Base-by-base conservation (phyloP, 2,888 invertebrate genomes). In the Hydraecia micacea region DNA sequence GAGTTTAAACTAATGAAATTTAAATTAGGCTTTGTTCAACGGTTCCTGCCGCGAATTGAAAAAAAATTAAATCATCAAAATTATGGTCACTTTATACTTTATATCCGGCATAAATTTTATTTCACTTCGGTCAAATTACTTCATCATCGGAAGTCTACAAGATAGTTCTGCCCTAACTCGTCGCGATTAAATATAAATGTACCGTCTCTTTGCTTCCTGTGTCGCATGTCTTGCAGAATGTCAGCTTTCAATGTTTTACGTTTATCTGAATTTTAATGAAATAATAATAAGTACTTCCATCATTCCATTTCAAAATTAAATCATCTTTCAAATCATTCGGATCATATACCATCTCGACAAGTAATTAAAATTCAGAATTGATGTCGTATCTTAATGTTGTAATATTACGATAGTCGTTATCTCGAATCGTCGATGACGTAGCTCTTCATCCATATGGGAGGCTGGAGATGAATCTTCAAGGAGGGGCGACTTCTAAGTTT, bases 191-290 rank as follows among this genome's bases (percentile, higher is more conserved):
- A 32, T 32, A 32, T 2, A 32, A 32, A n/a, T 15, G 49, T 28
- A n/a, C 32, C 25, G 21, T 71, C 72, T 77, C 84, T 62, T 62
- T 80, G 91, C 91, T 92, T 91, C 69, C 65, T 91, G 88, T 93
- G 89, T 92, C 89, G 92, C 92, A 91, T 91, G 92, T 86, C 79
- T 79, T 80, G 81, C 78, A 80, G 36, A 80, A 79, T 88, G 81
- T 87, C 75, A 79, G 92, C 92, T 92, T 92, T 92, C 79, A 84
- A 87, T 92, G 90, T 91, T 88, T 70, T 86, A 60, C 65, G 70
- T 84, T 80, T 86, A 79, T 79, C 84, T 85, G 87, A 85, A 80
- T 84, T 85, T 87, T 77, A 84, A 86, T 80, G 63, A 79, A 70
- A 65, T 72, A 42, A 18, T 39, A 36, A 39, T 21, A n/a, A n/a